Percentiles rank a stretch among this genome's conserved stretches.
Conservation (phyloP, 2,113 vertebrate species). For the Rhadina sibilatrix region DNA sequence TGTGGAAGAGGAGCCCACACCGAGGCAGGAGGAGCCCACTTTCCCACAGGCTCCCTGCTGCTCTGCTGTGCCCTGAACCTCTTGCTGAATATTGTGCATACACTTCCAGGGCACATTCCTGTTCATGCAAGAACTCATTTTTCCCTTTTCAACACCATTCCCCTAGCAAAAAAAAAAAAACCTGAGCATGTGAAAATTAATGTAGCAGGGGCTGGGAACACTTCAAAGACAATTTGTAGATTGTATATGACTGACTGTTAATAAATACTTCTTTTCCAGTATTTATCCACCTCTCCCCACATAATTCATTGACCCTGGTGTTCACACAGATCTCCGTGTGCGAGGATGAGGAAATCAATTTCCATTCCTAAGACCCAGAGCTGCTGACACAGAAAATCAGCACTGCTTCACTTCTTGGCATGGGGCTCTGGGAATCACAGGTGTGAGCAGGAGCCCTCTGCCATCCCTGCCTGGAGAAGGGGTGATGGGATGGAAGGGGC, state of each 20-base stretch:
- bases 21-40: background rate
- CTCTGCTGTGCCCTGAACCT: background rate
- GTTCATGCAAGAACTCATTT: background rate
- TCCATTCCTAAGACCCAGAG: slow-evolving; percentile 17
- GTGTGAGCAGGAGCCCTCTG: background rate
- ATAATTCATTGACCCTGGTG: slow-evolving; percentile 31
- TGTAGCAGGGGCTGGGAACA: background rate
- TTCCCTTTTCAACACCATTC: background rate
- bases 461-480: background rate
- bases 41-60: background rate
- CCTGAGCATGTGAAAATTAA: slow-evolving; percentile 21
- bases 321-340: background rate
- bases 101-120: background rate
- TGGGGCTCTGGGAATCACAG: background rate
- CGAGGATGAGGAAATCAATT: slow-evolving; percentile 30
- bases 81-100: background rate
- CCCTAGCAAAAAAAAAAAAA: slow-evolving; percentile 25
- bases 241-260: slow-evolving; percentile 25
- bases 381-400: background rate
- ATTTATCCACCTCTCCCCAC: slow-evolving; percentile 26
- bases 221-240: slow-evolving; percentile 42
- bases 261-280: slow-evolving; percentile 35
- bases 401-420: background rate
- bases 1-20: background rate
- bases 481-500: background rate